Evolutionary conservation across 2,888 invertebrate species (phyloP).

Genomic region (Taphrorychus bicolor): DNA sequence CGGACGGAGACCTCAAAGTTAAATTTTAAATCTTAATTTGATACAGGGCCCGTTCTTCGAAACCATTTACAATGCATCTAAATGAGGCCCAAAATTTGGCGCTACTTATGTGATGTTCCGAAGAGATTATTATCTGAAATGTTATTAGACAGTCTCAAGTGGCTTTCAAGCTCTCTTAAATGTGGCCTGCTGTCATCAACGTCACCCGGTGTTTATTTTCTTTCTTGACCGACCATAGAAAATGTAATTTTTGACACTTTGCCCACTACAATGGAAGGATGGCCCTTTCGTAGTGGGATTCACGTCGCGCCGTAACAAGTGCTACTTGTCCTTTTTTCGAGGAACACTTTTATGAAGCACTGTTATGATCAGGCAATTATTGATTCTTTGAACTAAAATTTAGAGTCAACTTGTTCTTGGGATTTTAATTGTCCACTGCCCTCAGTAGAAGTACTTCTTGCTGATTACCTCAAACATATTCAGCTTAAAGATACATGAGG

Average conservation of each 20-base stretch:
- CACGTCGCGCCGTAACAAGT: conserved; percentile 32
- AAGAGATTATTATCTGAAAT: conserved; percentile 52
- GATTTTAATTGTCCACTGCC: too few species aligned
- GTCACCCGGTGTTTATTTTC: conserved; percentile 48
- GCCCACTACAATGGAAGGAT: conserved; percentile 34
- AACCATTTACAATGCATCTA: conserved; percentile 42
- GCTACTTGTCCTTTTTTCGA: conserved; percentile 19
- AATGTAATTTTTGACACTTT: conserved; percentile 51
- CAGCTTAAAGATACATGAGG: too few species aligned
- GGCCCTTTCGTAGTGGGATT: conserved; percentile 29
- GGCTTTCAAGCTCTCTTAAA: conserved; percentile 48
- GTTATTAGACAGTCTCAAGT: conserved; percentile 50
- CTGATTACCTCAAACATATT: too few species aligned
- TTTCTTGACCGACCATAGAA: conserved; percentile 46
- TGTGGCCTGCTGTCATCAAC: conserved; percentile 48
- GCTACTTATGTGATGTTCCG: conserved; percentile 36
- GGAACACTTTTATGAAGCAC: background rate
- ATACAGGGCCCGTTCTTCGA: conserved; percentile 27
- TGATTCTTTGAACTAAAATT: background rate
- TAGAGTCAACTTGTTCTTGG: background rate
- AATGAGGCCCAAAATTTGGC: conserved; percentile 40
- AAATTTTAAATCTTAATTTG: conserved; percentile 25
- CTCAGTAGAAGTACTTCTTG: too few species aligned
- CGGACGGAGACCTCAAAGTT: background rate
- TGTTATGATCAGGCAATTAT: background rate